Evolutionary conservation across 2,797 vertebrate species (phyloP), one percentile per base, ranked within the genome.

Genomic region (Thaleichthys pacificus): DNA sequence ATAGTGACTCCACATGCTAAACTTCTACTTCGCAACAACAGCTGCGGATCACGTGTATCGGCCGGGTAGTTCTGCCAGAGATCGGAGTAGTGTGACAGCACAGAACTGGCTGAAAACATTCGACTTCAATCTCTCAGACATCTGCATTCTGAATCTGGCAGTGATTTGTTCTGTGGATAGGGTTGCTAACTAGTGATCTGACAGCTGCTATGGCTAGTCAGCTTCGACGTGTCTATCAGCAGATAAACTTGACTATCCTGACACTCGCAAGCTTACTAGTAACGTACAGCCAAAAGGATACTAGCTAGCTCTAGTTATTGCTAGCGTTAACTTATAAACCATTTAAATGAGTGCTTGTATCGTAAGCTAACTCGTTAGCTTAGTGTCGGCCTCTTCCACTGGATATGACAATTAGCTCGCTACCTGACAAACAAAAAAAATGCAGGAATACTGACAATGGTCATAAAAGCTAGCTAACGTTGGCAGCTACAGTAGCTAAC

Each of bases 41-140:
- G 89, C 88, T 90, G 86, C 69, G 78, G 64, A 68, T 90, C 88
- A 90, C 80, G 77, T 88, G 89, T 82, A 74, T 70, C 78, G 62
- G 61, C 72, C 51, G 38, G 57, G 66, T 56, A 72, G 26, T 57
- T 68, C 73, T 61, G 66, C n/a, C 61, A 80, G 61, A 51, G 54
- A 56, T 74, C 30, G 30, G 54, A 65, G 67, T 60, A 68, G 61
- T 60, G 56, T 71, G 61, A 78, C 80, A 57, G 69, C 35, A 80
- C 58, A 72, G 66, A 71, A 17, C 49, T 68, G 66, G 61, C 73
- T 68, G 66, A 61, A 72, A 84, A 74, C 74, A 15, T 26, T 64
- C 35, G 42, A 56, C 35, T 47, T 68, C 21, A 70, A 65, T 24
- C 54, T n/a, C 51, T n/a, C 4, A 47, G 49, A 77, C 1, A 21